Evolutionary conservation across 1,140 invertebrate species (phyloP).

Genomic region (Drosophila sturtevanti): DNA sequence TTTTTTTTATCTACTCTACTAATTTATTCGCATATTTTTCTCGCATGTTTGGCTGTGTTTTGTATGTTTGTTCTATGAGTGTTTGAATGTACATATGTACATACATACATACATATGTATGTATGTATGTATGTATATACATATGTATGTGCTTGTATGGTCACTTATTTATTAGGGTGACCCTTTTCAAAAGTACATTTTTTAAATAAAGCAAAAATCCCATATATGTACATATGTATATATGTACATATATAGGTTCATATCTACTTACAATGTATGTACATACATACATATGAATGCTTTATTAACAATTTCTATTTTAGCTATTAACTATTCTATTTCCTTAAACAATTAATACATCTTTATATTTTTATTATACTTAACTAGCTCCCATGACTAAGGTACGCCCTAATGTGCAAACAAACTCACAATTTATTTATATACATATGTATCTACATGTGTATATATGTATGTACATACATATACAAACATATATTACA

Average conservation of each 20-base stretch:
- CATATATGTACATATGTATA: background rate
- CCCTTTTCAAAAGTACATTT: background rate
- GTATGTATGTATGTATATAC: background rate
- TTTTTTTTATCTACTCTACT: background rate
- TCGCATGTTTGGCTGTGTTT: slow-evolving; percentile 4
- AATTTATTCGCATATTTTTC: slow-evolving; percentile 17
- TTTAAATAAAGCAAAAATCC: too few relatives aligned
- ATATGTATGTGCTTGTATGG: background rate
- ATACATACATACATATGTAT: background rate
- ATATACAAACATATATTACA: background rate
- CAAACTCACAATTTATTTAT: background rate
- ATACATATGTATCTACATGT: too few relatives aligned
- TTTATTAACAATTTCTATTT: too few relatives aligned
- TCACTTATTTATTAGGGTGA: slow-evolving; percentile 16
- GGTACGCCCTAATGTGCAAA: background rate
- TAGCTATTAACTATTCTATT: too few relatives aligned
- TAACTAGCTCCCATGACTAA: background rate
- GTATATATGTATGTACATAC: too few relatives aligned
- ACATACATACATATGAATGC: too few relatives aligned
- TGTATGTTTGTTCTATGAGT: background rate
- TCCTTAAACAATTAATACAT: background rate
- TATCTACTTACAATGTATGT: too few relatives aligned
- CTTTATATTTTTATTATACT: too few relatives aligned
- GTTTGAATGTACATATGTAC: background rate
- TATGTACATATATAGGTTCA: too few relatives aligned